Base-by-base conservation (phyloP, 2,113 vertebrate genomes). In the Cephalopholis sonnerati region DNA sequence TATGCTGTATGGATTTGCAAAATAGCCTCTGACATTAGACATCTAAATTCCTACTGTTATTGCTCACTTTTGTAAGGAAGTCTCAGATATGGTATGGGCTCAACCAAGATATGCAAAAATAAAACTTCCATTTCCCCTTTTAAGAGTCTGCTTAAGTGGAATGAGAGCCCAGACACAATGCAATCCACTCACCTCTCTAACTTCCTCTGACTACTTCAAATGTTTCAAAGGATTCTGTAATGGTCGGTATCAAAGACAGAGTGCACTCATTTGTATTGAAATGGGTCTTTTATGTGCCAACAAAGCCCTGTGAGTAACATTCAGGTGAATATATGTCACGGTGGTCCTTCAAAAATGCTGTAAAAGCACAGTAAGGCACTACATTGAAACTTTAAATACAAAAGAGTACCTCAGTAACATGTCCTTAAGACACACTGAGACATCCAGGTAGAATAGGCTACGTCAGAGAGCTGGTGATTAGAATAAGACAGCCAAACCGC, bases 231-330 rank as follows among this genome's bases (percentile, higher is more conserved):
- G 24, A 55, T 54, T 62, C 65, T 51, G 17, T 71, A 79, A 87
- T 77, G 70, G 41, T 27, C 46, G 29, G 57, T 70, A 77, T 61
- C 58, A 76, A 79, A 78, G 59, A 65, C 65, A 65, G 29, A 72
- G 51, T 57, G 77, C 51, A 76, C 41, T 61, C 65, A 77, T 77
- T 87, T 82, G 27, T 51, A 70, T 36, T 79, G 54, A 84, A 87
- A 87, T 69, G 13, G 62, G 1, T 36, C 66, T 74, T 86, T 88
- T 51, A 67, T 82, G 27, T 53, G 16, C 29, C 57, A 69, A 73
- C 55, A 61, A 32, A 70, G 32, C 9, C 65, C 44, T 72, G 51
- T 62, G 24, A 71, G 65, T 61, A 63, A 79, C 70, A 84, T 79
- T 79, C 41, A 46, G 20, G 24, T 77, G 18, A 78, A 79, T 75